Percentiles rank a stretch among this genome's conserved stretches.
Evolutionary conservation across 2,888 invertebrate species (phyloP).

Genomic region (Lasioglossum zephyrum): DNA sequence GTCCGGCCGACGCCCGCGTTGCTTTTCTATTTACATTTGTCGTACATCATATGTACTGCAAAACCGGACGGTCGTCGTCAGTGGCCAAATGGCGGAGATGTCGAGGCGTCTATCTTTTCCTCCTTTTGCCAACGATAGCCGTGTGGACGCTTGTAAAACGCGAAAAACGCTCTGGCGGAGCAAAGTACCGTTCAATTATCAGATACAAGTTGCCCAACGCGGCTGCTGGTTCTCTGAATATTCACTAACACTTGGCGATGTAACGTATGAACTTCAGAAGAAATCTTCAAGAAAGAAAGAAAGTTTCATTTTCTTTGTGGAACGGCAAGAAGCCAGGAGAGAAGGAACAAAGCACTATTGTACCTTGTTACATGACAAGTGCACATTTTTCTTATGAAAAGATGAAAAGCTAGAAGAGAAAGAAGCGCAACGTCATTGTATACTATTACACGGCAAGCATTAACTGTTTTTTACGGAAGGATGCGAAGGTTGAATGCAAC

Average conservation of each 20-base stretch:
- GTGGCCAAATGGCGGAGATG: constrained; percentile 66
- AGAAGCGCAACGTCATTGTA: not conserved
- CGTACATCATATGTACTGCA: constrained; percentile 52
- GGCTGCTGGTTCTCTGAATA: not conserved
- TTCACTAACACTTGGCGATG: not conserved
- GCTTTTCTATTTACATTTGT: constrained; percentile 75
- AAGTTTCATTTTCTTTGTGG: not conserved
- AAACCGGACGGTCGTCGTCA: constrained; percentile 59
- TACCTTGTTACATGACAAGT: not conserved
- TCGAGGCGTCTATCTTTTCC: constrained; percentile 36
- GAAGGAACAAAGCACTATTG: not conserved
- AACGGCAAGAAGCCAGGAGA: not conserved
- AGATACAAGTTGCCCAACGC: too few species aligned
- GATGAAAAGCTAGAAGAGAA: not conserved
- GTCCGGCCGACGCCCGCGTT: constrained; percentile 62
- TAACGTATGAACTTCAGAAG: not conserved
- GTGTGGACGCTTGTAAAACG: constrained; percentile 3
- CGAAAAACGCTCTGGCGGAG: constrained; percentile 1
- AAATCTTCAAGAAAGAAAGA: not conserved
- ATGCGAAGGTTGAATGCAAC: not conserved
- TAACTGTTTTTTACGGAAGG: not conserved
- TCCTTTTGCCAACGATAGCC: constrained; percentile 11
- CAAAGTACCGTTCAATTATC: not conserved
- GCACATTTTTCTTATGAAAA: too few species aligned
- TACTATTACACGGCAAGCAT: not conserved